Percentiles rank a stretch among this genome's conserved stretches.
Evolutionary conservation across 2,888 invertebrate genomes (phyloP).

Genomic region (Nematopogon swammerdamellus): DNA sequence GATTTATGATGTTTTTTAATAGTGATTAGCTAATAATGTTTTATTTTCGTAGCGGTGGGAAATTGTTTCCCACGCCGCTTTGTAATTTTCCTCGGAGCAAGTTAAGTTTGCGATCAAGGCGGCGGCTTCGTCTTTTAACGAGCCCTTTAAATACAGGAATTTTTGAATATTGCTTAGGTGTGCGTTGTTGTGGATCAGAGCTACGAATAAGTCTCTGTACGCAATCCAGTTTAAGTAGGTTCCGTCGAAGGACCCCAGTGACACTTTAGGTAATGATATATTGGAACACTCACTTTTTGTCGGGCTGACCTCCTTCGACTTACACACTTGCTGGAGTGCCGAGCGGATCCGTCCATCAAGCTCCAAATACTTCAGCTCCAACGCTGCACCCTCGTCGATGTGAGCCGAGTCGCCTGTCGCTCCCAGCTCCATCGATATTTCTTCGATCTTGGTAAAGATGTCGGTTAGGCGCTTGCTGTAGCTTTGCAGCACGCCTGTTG

Average conservation of each 20-base stretch:
- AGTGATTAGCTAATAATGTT: not conserved
- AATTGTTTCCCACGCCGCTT: not conserved
- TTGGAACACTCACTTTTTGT: not conserved
- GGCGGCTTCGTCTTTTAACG: not conserved
- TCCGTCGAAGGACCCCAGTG: not conserved
- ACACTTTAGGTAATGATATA: not conserved
- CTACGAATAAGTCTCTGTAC: not conserved
- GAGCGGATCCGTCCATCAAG: not conserved
- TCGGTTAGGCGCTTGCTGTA: no score
- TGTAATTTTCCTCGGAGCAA: not conserved
- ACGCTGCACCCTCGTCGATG: not conserved
- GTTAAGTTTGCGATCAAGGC: not conserved
- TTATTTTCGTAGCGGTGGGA: not conserved
- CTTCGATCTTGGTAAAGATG: no score
- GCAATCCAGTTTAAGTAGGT: not conserved
- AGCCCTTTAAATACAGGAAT: not conserved
- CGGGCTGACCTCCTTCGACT: not conserved
- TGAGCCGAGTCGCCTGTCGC: not conserved
- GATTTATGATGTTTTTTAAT: not conserved
- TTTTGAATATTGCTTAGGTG: not conserved
- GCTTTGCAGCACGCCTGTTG: no score
- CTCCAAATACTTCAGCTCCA: not conserved
- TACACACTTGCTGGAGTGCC: not conserved
- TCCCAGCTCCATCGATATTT: not conserved
- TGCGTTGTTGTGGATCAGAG: not conserved